Conservation (phyloP, 2,113 vertebrate genomes). For the Gorsachius goisagi region DNA sequence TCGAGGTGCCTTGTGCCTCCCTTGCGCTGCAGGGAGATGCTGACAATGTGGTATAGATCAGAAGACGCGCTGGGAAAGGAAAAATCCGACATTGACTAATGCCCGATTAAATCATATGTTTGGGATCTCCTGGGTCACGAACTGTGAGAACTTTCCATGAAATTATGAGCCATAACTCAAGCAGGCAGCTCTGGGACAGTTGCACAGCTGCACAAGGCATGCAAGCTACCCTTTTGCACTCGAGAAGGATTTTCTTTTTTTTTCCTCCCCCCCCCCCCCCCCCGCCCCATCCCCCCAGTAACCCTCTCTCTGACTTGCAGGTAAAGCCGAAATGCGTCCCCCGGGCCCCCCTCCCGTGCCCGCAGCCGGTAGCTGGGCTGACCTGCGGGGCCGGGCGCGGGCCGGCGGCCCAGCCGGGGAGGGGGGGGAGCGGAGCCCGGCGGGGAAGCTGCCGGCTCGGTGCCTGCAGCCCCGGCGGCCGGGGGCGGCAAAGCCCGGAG, state of each 20-base stretch:
- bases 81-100: slow-evolving; percentile 9
- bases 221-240: not conserved
- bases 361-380: not conserved
- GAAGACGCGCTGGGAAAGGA: not conserved
- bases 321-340: not conserved
- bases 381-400: too few species aligned
- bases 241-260: not conserved
- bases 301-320: not conserved
- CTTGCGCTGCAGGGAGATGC: not conserved
- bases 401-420: not conserved
- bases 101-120: slow-evolving; percentile 41
- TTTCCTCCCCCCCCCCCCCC: too few species aligned
- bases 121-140: slow-evolving; percentile 39
- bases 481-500: not conserved
- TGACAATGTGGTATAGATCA: not conserved
- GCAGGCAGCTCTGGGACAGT: slow-evolving; percentile 13
- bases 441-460: not conserved
- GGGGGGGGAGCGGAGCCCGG: not conserved
- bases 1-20: not conserved
- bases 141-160: slow-evolving; percentile 12
- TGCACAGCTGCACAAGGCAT: slow-evolving; percentile 2
- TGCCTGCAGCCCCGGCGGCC: not conserved
- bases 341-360: too few species aligned
- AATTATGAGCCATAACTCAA: slow-evolving; percentile 35
- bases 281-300: too few species aligned